Percentiles rank a stretch among this genome's conserved stretches.
These are phyloP conservation scores for Exocentrus adspersus DNA, from an alignment of 2,888 invertebrate genomes.

Conservation along the genomic window DNA sequence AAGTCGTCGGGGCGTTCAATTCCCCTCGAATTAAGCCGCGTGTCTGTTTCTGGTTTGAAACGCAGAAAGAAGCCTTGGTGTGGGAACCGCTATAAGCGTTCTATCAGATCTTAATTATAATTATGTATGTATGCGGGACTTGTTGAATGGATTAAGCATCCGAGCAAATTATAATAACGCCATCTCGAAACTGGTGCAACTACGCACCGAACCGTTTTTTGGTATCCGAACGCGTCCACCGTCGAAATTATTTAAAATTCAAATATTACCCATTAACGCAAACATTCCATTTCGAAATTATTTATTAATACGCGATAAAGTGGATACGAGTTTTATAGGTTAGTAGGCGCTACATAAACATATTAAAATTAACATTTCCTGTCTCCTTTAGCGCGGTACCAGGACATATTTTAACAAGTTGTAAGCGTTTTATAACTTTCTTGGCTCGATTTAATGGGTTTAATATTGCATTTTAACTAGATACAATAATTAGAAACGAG, in stretches of 20 bases:
- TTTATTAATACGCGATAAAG: neutral
- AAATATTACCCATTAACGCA: too few species aligned
- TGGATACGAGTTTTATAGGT: neutral
- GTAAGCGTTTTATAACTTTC: neutral
- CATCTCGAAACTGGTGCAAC: too few species aligned
- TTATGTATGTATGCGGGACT: neutral
- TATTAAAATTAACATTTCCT: neutral
- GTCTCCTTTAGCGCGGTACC: neutral
- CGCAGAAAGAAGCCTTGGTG: neutral
- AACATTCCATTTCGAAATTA: neutral
- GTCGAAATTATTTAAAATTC: too few species aligned
- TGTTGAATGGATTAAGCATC: neutral
- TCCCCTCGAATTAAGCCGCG: slow-evolving; percentile 5
- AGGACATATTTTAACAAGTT: neutral
- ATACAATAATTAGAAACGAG: neutral
- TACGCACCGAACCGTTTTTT: too few species aligned
- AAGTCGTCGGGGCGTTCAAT: slow-evolving; percentile 3
- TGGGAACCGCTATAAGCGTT: neutral
- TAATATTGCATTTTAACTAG: neutral
- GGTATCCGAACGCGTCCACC: too few species aligned
- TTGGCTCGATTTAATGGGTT: neutral
- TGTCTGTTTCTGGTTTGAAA: neutral
- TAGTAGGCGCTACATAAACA: neutral
- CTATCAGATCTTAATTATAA: neutral
- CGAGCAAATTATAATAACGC: neutral